Conservation (phyloP, 2,797 vertebrate genomes). For the Spinibarbus caldwelli region DNA sequence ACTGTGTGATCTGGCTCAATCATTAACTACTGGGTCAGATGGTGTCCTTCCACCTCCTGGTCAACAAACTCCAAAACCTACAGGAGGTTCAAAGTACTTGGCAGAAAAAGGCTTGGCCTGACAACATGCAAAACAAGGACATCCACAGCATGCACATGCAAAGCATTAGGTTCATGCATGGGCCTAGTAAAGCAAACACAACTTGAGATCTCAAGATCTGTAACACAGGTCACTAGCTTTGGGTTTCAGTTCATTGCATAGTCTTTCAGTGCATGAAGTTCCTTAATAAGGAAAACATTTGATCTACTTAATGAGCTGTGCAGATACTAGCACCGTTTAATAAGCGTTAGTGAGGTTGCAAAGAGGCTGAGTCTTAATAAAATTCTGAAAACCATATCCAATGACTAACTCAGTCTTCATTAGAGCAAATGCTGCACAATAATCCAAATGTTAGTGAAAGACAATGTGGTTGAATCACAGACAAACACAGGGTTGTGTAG, state of each 20-base stretch:
- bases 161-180: neutral
- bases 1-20: neutral
- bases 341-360: neutral
- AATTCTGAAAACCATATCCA: slow-evolving; percentile 9
- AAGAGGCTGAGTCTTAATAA: neutral
- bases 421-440: neutral
- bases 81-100: slow-evolving; percentile 1
- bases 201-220: neutral
- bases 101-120: slow-evolving; percentile 19
- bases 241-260: slow-evolving; percentile 14
- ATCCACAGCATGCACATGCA: slow-evolving; percentile 2
- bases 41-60: neutral
- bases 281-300: neutral
- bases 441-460: slow-evolving; percentile 18
- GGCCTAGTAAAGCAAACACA: slow-evolving; percentile 15
- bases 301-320: neutral
- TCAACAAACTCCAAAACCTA: slow-evolving; percentile 11
- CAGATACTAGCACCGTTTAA: neutral
- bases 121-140: slow-evolving; percentile 17
- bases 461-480: slow-evolving; percentile 1
- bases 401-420: neutral
- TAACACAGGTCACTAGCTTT: slow-evolving; percentile 15
- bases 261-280: neutral
- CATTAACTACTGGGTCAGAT: neutral
- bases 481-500: neutral